Evolutionary conservation across 1,140 invertebrate genomes (phyloP), one percentile per base, ranked within the genome.

Genomic region (Ceratosolen solmsi): DNA sequence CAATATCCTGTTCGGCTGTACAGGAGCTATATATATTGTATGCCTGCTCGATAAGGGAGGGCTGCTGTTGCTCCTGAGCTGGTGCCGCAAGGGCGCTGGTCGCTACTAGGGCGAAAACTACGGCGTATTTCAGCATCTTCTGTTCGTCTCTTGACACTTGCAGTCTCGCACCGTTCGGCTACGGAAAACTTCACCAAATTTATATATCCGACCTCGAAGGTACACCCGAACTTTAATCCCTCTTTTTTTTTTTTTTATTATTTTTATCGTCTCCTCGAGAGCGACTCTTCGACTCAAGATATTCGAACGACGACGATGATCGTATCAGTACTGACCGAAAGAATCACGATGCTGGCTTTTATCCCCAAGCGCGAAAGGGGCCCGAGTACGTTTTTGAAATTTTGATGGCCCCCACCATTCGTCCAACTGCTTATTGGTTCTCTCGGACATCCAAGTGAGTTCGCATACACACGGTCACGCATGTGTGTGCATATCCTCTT

Each of bases 391-490:
- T 91, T 91, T 91, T 92, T 91, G 90, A 91, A 92, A 92, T 92
- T 92, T 93, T 87, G 93, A 93, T 91, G 95, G 94, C 89, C 95
- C 95, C 95, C 95, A 96, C 87, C 94, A 94, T 79, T 92, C 54
- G 80, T 81, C 83, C 83, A 85, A 84, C 86, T 90, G 89, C 88
- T 89, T 89, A 85, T 87, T 84, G 84, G 85, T 86, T 86, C 84
- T 85, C 85, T 82, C 81, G 82, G 85, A 54, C 17, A 58, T 71
- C 46, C 54, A 22, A 46, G 36, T 22, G 36, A 58, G 56, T 84
- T 80, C 77, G 56, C 73, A 54, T 54, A 75, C 30, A 46, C 51
- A 63, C n/a, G 33, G 73, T 25, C 65, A 58, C 51, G 76, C 27
- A 63, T 70, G n/a, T 71, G 65, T 38, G 51, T 51, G 46, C n/a